Conservation (phyloP, 2,113 vertebrate species). For the Sphyrna mokarran region DNA sequence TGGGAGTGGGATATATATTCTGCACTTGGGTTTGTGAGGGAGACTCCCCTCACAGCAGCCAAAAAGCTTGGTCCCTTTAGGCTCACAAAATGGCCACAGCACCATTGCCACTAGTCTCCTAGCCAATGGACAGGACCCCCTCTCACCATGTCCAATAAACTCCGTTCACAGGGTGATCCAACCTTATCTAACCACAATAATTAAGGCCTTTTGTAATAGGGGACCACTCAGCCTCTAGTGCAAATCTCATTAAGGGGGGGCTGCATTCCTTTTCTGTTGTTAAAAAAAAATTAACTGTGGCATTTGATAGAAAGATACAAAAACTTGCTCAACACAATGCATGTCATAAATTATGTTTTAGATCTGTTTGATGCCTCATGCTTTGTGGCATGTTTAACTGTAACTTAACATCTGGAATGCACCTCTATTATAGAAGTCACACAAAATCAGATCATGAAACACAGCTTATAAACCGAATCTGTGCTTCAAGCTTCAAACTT, state of each 20-base stretch:
- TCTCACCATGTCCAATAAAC: background rate
- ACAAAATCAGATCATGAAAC: background rate
- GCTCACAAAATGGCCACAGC: background rate
- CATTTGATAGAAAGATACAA: background rate
- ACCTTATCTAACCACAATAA: background rate
- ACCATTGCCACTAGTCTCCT: background rate
- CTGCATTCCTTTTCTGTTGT: background rate
- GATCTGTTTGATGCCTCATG: background rate
- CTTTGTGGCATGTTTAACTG: background rate
- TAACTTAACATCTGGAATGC: background rate
- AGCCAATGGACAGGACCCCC: too few relatives aligned
- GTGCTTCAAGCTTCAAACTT: background rate
- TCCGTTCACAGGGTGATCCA: background rate
- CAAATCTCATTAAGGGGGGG: background rate
- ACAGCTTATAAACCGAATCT: background rate
- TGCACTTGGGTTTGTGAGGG: background rate
- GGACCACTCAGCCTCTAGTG: background rate
- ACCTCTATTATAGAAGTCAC: background rate
- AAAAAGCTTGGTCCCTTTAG: background rate
- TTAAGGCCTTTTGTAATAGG: background rate
- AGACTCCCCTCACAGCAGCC: background rate
- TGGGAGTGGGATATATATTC: background rate
- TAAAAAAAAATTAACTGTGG: background rate
- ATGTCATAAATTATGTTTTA: background rate
- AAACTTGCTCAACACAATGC: background rate